Evolutionary conservation across 2,113 vertebrate species (phyloP), one percentile per base, ranked within the genome.

Genomic region (Notechis scutatus): DNA sequence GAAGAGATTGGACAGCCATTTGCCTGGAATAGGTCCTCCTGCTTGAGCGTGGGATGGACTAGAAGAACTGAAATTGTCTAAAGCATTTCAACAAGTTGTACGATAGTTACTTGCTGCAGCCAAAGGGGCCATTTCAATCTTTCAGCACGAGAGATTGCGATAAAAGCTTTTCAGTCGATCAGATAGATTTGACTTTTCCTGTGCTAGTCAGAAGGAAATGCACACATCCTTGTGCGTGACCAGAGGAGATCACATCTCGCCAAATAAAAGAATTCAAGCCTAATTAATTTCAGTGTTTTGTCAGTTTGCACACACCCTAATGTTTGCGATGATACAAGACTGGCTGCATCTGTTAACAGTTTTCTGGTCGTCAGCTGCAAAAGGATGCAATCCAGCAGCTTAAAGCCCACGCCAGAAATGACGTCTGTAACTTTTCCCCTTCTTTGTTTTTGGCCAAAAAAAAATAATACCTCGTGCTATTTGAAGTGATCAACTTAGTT

Each of bases 371-470:
- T 69, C 95, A 94, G 96, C 85, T 96, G 55, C 91, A 90, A 92
- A 91, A 85, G 93, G 91, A 93, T 3, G 3, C 94, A 95, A 86
- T 92, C 89, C 87, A 95, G 90, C 56, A 24, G 81, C 88, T 50
- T 57, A 85, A 29, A 94, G 15, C 56, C 56, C 29, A 69, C 92
- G 95, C 96, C 96, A 97, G 94, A 95, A 95, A 81, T 91, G 94
- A 96, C 96, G 96, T 95, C 96, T 97, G 96, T 47, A 88, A 90
- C 91, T 91, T 12, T 86, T 54, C 95, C 91, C 92, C 88, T 95
- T 91, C 92, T 54, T 88, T 91, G 21, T 42, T 56, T 57, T 59
- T 86, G 21, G 56, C n/a, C 14, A 93, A 64, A 88, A 54, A 90
- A 57, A 90, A 57, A 95, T 89, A 61, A 95, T 94, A 92, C 89